Evolutionary conservation across 2,113 vertebrate species (phyloP).

Genomic region (Python bivittatus): DNA sequence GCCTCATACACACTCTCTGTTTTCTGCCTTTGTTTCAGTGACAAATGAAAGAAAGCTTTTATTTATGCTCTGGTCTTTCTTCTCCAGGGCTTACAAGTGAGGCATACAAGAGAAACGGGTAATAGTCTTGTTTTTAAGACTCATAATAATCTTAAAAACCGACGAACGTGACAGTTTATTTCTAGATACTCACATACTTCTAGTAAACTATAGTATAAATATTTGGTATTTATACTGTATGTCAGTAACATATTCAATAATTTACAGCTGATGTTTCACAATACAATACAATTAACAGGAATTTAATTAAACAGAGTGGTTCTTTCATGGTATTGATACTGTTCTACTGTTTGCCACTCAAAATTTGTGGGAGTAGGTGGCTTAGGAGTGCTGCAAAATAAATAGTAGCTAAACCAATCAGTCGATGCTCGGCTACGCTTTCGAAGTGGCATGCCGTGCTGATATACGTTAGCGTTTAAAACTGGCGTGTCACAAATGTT

Average conservation of each 20-base stretch:
- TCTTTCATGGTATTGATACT: too few species aligned
- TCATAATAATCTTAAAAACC: background rate
- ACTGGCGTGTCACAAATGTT: too few species aligned
- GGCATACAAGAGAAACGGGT: background rate
- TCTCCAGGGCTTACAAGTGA: background rate
- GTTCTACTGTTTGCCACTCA: background rate
- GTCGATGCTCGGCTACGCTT: too few species aligned
- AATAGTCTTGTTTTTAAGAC: too few species aligned
- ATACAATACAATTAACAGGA: background rate
- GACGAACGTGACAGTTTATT: background rate
- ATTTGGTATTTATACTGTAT: background rate
- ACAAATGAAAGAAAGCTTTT: background rate
- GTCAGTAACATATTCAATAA: background rate
- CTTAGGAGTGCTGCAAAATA: background rate
- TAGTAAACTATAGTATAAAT: background rate
- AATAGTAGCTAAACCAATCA: too few species aligned
- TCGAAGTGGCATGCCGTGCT: too few species aligned
- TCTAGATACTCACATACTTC: background rate
- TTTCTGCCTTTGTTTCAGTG: background rate
- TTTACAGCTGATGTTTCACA: background rate
- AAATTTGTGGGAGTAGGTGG: background rate
- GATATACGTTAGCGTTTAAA: too few species aligned
- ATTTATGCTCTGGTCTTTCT: background rate
- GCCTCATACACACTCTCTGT: background rate
- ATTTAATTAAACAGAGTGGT: too few species aligned